These are phyloP conservation scores for Mirounga angustirostris DNA, from an alignment of 2,113 vertebrate genomes.

Conservation along the genomic window DNA sequence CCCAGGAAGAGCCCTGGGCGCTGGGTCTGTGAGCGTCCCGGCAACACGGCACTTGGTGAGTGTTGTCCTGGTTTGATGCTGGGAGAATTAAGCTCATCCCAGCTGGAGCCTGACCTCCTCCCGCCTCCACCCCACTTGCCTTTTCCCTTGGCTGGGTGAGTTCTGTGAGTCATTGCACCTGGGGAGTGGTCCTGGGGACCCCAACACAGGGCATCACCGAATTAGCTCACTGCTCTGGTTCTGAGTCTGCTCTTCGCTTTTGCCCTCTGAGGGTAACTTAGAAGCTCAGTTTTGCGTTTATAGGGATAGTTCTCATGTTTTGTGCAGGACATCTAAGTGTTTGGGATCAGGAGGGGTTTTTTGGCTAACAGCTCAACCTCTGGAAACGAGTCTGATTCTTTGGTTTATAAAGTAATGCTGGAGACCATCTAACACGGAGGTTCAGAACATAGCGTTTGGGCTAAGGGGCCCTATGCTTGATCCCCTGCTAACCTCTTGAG, in stretches of 20 bases:
- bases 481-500: neutral
- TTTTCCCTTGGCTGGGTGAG: neutral
- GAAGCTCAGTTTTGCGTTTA: neutral
- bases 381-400: neutral
- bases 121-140: fast-evolving
- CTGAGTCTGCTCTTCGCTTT: neutral
- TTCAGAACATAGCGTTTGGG: neutral
- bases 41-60: too few relatives aligned
- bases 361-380: neutral
- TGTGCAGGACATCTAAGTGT: neutral
- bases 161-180: neutral
- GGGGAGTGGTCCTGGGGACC: neutral
- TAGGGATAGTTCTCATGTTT: neutral
- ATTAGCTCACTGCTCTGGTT: neutral
- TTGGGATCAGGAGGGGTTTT: neutral
- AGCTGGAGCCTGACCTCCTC: neutral
- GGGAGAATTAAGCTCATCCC: too few relatives aligned
- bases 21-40: neutral
- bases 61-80: neutral
- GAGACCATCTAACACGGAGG: too few relatives aligned
- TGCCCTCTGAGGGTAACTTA: too few relatives aligned
- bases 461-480: neutral
- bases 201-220: too few relatives aligned
- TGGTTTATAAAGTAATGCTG: neutral
- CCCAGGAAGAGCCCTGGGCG: fast-evolving